Evolutionary conservation across 2,113 vertebrate species (phyloP).

Genomic region (Mus musculus): GRCm39 chr17:59765501-59766000

Average conservation of each 20-base stretch:
- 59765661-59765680: too few relatives aligned
- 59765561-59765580: not conserved
- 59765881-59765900: slow-evolving; percentile 46
- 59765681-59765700: too few relatives aligned
- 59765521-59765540: too few relatives aligned
- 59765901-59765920: not conserved
- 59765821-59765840: slow-evolving; percentile 48
- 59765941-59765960: too few relatives aligned
- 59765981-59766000: too few relatives aligned
- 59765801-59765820: not conserved
- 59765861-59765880: slow-evolving; percentile 63
- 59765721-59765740: not conserved
- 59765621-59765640: rapidly evolving
- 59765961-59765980: too few relatives aligned
- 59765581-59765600: not conserved
- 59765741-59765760: slow-evolving; percentile 9
- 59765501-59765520: not conserved
- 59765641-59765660: too few relatives aligned
- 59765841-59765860: slow-evolving; percentile 22
- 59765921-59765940: not conserved
- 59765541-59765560: too few relatives aligned
- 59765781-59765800: slow-evolving; percentile 26
- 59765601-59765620: too few relatives aligned
- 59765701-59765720: not conserved
- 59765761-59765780: not conserved